Base-by-base conservation (phyloP, 2,113 vertebrate genomes). In the Vidua macroura region DNA sequence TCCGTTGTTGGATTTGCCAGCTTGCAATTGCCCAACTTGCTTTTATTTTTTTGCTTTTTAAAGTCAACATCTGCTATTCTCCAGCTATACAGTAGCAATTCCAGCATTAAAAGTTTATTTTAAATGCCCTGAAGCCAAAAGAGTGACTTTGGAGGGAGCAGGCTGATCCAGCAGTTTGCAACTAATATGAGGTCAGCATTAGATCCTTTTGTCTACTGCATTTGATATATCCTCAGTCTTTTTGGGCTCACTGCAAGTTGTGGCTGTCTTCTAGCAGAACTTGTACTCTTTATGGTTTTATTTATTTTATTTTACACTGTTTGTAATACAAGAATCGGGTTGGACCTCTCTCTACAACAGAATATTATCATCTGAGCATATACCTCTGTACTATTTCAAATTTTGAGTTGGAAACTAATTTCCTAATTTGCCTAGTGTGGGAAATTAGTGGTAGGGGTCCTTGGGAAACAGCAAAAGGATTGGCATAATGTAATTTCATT, bases 81-180 rank as follows among this genome's bases (percentile, higher is more conserved):
- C 12, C 31, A 76, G 64, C 73, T 76, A 6, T 56, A 87, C 41
- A 68, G 52, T 44, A 79, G 41, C 49, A 78, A 86, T 78, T 95
- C 30, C 41, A 82, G 53, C 77, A 91, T 91, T 62, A 93, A 95
- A 92, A 66, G 31, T 49, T 92, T 91, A 72, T 84, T 93, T 93
- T 27, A 92, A 88, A 74, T 72, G 43, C 85, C 90, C 75, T 87
- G 69, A 69, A 92, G 69, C 49, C 74, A 92, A 82, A 85, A 56
- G 44, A 92, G 44, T 73, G 77, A 84, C 93, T 79, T 94, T 69
- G 86, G 69, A 93, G 33, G 58, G 15, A 93, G 66, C 11, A 35
- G 48, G 86, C 77, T 88, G 90, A 90, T 89, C 79, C 63, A 92
- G 87, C 74, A 91, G 28, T 94, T 95, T 77, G 76, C 35, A 79